Evolutionary conservation across 2,888 invertebrate genomes (phyloP).

Genomic region (Oithona nana): DNA sequence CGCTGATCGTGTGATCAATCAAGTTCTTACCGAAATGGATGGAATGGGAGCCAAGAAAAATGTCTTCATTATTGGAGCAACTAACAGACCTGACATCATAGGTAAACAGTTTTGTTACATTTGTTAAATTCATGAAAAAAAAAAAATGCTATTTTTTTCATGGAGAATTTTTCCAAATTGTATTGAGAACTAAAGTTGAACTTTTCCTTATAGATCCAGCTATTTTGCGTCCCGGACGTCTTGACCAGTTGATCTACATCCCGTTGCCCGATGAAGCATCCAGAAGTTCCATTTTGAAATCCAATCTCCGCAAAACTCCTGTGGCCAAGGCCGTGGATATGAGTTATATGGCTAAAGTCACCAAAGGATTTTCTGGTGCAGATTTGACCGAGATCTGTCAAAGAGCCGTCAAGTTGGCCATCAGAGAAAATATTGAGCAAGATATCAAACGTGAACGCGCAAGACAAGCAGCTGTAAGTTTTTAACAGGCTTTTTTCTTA

Average conservation of each 20-base stretch:
- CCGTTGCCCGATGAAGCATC: constrained; percentile 98
- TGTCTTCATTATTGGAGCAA: constrained; percentile 96
- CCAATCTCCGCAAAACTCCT: constrained; percentile 88
- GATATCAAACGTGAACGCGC: constrained; percentile 81
- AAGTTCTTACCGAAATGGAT: constrained; percentile 97
- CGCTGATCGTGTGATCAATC: constrained; percentile 97
- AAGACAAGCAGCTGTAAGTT: constrained; percentile 27
- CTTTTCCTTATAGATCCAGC: no score
- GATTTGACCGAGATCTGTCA: constrained; percentile 99
- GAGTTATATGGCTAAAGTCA: constrained; percentile 39
- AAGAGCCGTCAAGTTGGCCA: constrained; percentile 94
- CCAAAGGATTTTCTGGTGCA: constrained; percentile 93
- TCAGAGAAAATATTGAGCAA: constrained; percentile 89
- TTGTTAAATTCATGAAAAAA: no score
- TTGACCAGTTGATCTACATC: constrained; percentile 99
- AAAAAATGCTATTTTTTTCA: no score
- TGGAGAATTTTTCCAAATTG: no score
- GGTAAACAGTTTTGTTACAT: no score
- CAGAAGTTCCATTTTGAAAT: constrained; percentile 82
- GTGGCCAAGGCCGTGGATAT: constrained; percentile 65
- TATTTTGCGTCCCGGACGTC: constrained; percentile 88
- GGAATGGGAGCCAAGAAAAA: constrained; percentile 99
- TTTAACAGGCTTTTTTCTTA: no score
- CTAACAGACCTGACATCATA: constrained; percentile 90
- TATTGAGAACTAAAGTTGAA: no score